Conservation (phyloP, 2,888 invertebrate species). For the Panopea generosa region DNA sequence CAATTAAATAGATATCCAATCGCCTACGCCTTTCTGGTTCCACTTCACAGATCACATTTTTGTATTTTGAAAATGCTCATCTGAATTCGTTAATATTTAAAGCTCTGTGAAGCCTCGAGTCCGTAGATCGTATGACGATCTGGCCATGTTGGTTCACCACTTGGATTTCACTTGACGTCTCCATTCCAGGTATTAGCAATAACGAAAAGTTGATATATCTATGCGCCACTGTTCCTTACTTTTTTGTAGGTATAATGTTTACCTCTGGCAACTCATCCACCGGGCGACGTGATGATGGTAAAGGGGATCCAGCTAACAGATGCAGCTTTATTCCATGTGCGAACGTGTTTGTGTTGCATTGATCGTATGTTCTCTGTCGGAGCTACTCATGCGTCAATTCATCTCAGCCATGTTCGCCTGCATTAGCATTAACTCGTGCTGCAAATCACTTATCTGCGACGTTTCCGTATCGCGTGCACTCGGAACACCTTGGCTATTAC, state of each 20-base stretch:
- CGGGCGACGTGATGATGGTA: background rate
- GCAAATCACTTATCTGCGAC: no score
- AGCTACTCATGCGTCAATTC: no score
- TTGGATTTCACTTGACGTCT: background rate
- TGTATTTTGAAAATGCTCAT: background rate
- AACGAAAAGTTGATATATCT: background rate
- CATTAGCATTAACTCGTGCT: no score
- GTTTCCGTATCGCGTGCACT: no score
- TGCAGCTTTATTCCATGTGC: no score
- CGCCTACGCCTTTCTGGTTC: background rate
- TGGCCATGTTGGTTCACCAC: constrained; percentile 3
- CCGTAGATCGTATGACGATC: background rate
- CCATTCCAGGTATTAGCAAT: background rate
- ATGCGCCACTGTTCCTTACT: background rate
- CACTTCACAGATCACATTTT: background rate
- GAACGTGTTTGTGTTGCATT: no score
- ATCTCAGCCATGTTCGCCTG: no score
- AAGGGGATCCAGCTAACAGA: no score
- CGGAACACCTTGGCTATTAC: no score
- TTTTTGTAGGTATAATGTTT: background rate
- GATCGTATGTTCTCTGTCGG: no score
- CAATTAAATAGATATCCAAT: background rate
- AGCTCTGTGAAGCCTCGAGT: background rate
- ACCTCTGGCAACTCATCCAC: background rate
- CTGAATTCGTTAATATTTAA: constrained; percentile 4